Percentiles rank a stretch among this genome's conserved stretches.
Conservation (phyloP, 2,888 invertebrate genomes). For the Tethea ocularis region DNA sequence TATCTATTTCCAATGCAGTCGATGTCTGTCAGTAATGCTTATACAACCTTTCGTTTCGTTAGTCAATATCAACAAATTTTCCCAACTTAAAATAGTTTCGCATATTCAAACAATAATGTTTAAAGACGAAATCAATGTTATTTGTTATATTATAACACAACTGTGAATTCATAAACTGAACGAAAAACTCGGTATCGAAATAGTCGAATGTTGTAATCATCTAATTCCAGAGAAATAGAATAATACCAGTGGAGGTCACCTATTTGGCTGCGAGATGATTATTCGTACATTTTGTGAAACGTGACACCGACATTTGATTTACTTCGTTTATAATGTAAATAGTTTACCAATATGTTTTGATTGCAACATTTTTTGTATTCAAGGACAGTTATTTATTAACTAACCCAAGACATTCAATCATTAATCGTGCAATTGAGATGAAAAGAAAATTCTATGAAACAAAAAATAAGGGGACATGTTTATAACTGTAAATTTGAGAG, state of each 20-base stretch:
- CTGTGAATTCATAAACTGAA: constrained; percentile 60
- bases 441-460: too few relatives aligned
- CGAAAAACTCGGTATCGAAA: constrained; percentile 64
- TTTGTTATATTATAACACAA: constrained; percentile 51
- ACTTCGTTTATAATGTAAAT: constrained; percentile 36
- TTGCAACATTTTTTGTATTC: constrained; percentile 15
- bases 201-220: constrained; percentile 68
- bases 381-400: constrained; percentile 13
- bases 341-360: constrained; percentile 25
- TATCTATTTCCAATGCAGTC: neutral
- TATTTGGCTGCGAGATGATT: constrained; percentile 41
- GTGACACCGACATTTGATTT: constrained; percentile 43
- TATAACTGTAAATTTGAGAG: too few relatives aligned
- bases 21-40: neutral
- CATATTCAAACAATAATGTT: constrained; percentile 48
- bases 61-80: constrained; percentile 19
- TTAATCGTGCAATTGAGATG: too few relatives aligned
- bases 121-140: constrained; percentile 54
- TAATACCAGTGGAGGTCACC: constrained; percentile 60
- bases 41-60: constrained; percentile 21
- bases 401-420: too few relatives aligned
- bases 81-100: constrained; percentile 27
- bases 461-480: too few relatives aligned
- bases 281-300: constrained; percentile 46
- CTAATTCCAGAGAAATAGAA: constrained; percentile 74